Percentiles rank a stretch among this genome's conserved stretches.
These are phyloP conservation scores for Lepidochrysops patricia DNA, from an alignment of 2,888 invertebrate genomes.

Conservation along the genomic window DNA sequence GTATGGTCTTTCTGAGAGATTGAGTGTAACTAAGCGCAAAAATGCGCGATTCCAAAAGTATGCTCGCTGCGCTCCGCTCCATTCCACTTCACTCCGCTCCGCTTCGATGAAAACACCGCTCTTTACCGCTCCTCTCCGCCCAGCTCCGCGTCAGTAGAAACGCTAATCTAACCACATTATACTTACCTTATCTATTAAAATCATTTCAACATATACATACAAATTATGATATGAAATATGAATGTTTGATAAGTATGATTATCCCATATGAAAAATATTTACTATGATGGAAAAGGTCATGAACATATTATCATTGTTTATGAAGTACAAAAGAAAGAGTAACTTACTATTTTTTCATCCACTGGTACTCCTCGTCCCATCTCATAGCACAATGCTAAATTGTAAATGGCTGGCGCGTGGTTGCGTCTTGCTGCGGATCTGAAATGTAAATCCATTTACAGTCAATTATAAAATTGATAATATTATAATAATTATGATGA, in stretches of 20 bases:
- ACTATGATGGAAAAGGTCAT: neutral
- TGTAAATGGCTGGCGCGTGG: conserved; percentile 77
- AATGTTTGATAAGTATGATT: too few species aligned
- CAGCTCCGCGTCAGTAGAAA: too few species aligned
- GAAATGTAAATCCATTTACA: conserved; percentile 20
- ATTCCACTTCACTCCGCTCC: too few species aligned
- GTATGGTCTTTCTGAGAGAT: too few species aligned
- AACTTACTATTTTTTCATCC: conserved; percentile 72
- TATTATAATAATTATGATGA: too few species aligned
- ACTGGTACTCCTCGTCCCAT: conserved; percentile 76
- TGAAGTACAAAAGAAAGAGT: neutral
- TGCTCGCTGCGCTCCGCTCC: too few species aligned
- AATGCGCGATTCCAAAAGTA: too few species aligned
- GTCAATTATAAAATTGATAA: neutral
- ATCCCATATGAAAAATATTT: neutral
- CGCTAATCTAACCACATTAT: neutral
- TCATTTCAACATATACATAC: neutral
- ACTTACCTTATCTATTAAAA: neutral
- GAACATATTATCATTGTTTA: neutral
- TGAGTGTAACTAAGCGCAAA: too few species aligned
- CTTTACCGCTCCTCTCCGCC: too few species aligned
- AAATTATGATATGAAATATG: neutral
- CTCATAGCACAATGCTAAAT: conserved; percentile 81
- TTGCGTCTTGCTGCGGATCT: conserved; percentile 74
- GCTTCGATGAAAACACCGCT: neutral